Evolutionary conservation across 2,113 vertebrate species (phyloP).

Genomic region (Phaetusa simplex): DNA sequence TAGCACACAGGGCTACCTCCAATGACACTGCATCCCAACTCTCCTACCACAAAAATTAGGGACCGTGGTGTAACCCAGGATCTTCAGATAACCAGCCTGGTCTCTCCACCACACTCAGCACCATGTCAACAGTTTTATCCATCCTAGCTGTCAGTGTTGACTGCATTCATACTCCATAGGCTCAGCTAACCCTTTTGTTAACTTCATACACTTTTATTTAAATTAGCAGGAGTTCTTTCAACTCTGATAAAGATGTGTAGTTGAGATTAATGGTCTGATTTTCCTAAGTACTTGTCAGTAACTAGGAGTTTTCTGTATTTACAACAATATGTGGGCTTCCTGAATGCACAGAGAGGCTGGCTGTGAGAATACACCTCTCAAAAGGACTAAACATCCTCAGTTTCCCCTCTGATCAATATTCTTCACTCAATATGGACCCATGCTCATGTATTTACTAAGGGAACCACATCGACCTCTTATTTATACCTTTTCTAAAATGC

Average conservation of each 20-base stretch:
- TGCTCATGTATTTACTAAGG: background rate
- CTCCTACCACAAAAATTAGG: background rate
- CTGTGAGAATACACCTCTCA: background rate
- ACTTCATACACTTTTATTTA: background rate
- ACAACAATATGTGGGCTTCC: background rate
- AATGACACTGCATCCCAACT: background rate
- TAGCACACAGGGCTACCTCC: background rate
- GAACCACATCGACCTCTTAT: background rate
- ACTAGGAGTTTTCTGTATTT: background rate
- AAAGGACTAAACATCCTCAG: background rate
- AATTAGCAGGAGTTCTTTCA: background rate
- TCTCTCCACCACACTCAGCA: background rate
- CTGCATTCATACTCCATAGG: background rate
- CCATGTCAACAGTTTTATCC: background rate
- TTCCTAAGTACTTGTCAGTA: background rate
- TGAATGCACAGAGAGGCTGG: background rate
- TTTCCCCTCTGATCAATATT: background rate
- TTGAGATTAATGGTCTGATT: background rate
- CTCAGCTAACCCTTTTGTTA: background rate
- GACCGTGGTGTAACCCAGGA: background rate
- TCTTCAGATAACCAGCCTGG: background rate
- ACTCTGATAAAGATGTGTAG: background rate
- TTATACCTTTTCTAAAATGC: background rate
- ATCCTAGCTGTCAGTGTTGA: background rate
- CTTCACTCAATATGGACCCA: background rate